Evolutionary conservation across 2,888 invertebrate genomes (phyloP).

Genomic region (Pristionchus maxplancki): DNA sequence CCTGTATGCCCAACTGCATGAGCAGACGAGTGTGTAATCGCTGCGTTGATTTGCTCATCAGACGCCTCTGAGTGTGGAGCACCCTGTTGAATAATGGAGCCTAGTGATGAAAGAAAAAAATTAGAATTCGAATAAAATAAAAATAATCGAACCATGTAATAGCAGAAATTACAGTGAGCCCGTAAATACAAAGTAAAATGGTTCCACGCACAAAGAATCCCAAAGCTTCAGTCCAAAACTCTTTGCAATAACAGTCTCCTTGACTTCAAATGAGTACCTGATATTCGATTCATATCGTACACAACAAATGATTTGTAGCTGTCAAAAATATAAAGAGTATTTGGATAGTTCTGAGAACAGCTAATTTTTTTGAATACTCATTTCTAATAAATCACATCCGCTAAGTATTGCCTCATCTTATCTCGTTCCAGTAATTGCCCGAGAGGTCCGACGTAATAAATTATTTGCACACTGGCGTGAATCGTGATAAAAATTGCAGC

Average conservation of each 20-base stretch:
- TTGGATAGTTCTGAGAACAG: not conserved
- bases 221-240: not conserved
- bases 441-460: not conserved
- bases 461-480: not conserved
- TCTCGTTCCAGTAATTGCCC: not conserved
- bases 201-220: not conserved
- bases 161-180: not conserved
- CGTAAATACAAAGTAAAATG: not conserved
- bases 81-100: not conserved
- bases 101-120: no score
- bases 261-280: not conserved
- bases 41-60: not conserved
- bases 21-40: not conserved
- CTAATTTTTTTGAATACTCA: not conserved
- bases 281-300: not conserved
- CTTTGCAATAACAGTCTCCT: not conserved
- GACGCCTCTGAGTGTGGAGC: not conserved
- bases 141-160: not conserved
- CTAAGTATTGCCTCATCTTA: not conserved
- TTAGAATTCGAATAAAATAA: no score
- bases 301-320: not conserved
- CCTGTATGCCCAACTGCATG: not conserved
- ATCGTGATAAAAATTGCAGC: not conserved
- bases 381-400: not conserved
- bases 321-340: not conserved